Percentiles rank a stretch among this genome's conserved stretches.
phyloP scores from a whole-genome alignment of 2,797 vertebrate genomes.

The Chaetodon trifasciatus region DNA sequence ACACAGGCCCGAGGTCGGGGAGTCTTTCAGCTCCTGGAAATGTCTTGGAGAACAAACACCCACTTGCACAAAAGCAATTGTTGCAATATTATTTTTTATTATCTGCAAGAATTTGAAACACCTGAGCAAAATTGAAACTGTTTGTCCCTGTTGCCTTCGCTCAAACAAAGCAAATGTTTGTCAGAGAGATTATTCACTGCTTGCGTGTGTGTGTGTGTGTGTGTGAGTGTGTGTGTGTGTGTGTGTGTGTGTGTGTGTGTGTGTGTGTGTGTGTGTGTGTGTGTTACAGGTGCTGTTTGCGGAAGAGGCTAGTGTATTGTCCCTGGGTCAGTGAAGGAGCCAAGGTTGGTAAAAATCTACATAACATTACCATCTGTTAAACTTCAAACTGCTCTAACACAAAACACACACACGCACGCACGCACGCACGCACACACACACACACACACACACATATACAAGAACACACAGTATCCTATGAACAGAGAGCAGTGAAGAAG shows the following conservation, averaged over 20 bases:
- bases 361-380: constrained; percentile 83
- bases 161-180: constrained; percentile 65
- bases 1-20: constrained; percentile 57
- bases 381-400: constrained; percentile 75
- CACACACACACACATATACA: constrained; percentile 33
- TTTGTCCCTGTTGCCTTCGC: constrained; percentile 49
- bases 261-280: constrained; percentile 58
- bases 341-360: constrained; percentile 76
- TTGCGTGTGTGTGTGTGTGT: constrained; percentile 55
- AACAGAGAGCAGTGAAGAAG: constrained; percentile 46
- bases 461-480: constrained; percentile 17
- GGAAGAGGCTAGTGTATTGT: constrained; percentile 64
- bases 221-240: constrained; percentile 4
- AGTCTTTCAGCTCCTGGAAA: constrained; percentile 42
- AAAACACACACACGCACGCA: constrained; percentile 20
- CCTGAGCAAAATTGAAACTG: constrained; percentile 56
- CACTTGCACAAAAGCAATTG: constrained; percentile 33
- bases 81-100: constrained; percentile 46
- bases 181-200: constrained; percentile 53
- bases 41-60: constrained; percentile 54
- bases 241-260: constrained; percentile 27
- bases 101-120: constrained; percentile 62
- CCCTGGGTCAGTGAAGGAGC: constrained; percentile 67
- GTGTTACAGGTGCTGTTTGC: constrained; percentile 76
- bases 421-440: constrained; percentile 10